phyloP scores from a whole-genome alignment of 2,113 vertebrate species.

The Phyllostomus hastatus region DNA sequence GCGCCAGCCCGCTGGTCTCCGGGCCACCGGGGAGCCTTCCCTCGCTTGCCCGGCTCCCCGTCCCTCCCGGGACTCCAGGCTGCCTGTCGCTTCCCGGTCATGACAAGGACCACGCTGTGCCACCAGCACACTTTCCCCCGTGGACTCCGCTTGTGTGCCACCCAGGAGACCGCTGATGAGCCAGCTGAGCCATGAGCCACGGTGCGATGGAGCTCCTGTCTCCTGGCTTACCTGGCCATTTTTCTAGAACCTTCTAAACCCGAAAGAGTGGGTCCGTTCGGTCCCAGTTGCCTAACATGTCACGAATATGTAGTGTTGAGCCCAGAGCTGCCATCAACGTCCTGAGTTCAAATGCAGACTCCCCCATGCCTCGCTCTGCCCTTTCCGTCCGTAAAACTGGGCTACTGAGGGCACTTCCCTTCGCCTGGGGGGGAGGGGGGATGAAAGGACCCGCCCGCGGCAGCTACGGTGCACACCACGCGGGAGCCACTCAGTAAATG shows the following conservation, averaged over 20 bases:
- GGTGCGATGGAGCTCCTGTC: not conserved
- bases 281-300: not conserved
- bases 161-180: too few relatives aligned
- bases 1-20: too few relatives aligned
- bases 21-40: too few relatives aligned
- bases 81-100: fast-evolving
- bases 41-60: not conserved
- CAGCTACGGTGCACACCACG: too few relatives aligned
- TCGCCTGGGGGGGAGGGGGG: not conserved
- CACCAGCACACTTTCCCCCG: fast-evolving
- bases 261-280: not conserved
- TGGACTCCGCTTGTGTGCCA: fast-evolving
- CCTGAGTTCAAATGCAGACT: not conserved
- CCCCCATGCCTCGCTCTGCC: not conserved
- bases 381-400: too few relatives aligned
- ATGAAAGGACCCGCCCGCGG: too few relatives aligned
- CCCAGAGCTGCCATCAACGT: not conserved
- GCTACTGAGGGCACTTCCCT: not conserved
- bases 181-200: not conserved
- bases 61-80: not conserved
- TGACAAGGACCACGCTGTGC: not conserved
- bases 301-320: not conserved
- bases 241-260: not conserved
- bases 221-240: not conserved
- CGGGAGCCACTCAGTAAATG: not conserved